Evolutionary conservation across 2,888 invertebrate species (phyloP).

Genomic region (Leptarthrus brevirostris): DNA sequence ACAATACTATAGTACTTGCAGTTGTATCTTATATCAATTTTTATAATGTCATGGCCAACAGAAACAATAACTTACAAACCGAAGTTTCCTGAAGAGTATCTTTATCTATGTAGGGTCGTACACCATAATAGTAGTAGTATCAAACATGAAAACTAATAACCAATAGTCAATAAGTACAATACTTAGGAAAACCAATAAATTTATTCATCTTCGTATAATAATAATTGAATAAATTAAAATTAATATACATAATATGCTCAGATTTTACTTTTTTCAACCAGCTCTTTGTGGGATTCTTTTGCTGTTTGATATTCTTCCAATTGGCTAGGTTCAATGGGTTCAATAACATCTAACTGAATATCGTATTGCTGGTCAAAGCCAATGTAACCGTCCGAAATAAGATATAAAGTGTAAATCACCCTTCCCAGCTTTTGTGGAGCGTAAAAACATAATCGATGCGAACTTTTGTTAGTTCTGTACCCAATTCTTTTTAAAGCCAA

Average conservation of each 20-base stretch:
- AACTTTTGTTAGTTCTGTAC: slow-evolving; percentile 68
- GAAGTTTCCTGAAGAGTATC: too few species aligned
- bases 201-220: not conserved
- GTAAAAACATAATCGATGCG: slow-evolving; percentile 72
- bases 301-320: not conserved
- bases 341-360: slow-evolving; percentile 69
- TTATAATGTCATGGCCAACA: too few species aligned
- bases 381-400: slow-evolving; percentile 93
- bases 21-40: too few species aligned
- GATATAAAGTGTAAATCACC: slow-evolving; percentile 81
- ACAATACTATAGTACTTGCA: too few species aligned
- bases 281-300: too few species aligned
- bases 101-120: too few species aligned
- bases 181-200: not conserved
- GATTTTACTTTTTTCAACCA: not conserved
- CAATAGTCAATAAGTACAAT: too few species aligned
- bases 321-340: not conserved
- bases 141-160: too few species aligned
- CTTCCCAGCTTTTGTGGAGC: slow-evolving; percentile 77
- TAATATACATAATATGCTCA: too few species aligned
- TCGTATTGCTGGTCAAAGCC: slow-evolving; percentile 92
- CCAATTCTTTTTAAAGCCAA: slow-evolving; percentile 83
- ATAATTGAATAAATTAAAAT: not conserved
- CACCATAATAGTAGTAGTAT: too few species aligned
- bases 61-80: too few species aligned